Evolutionary conservation across 2,113 vertebrate genomes (phyloP).

Genomic region (Stigmatopora argus): DNA sequence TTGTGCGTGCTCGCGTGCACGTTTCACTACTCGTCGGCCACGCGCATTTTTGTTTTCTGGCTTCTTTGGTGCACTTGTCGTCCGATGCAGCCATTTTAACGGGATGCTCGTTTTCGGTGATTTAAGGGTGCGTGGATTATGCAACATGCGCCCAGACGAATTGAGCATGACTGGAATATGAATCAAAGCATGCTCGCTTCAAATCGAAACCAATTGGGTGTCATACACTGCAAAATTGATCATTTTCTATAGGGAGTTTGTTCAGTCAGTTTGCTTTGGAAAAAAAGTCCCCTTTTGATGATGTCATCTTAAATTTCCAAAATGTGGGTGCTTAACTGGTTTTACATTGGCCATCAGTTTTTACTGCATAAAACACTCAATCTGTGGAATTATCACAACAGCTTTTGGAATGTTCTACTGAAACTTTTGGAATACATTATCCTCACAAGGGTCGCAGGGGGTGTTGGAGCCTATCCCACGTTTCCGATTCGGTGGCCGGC

Average conservation of each 20-base stretch:
- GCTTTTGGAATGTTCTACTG: no score
- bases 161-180: background rate
- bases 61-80: background rate
- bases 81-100: background rate
- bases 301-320: background rate
- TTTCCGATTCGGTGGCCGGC: no score
- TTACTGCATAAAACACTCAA: no score
- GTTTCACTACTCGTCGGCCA: slow-evolving; percentile 31
- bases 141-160: background rate
- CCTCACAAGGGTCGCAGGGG: no score
- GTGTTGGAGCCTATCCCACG: no score
- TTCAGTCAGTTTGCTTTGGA: no score
- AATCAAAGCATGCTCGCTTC: background rate
- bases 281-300: background rate
- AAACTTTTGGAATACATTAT: no score
- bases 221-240: background rate
- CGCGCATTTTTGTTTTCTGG: slow-evolving; percentile 15
- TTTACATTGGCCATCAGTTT: no score
- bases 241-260: background rate
- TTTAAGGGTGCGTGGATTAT: background rate
- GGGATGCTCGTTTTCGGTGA: background rate
- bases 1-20: background rate
- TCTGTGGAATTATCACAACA: no score
- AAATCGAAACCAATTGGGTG: background rate
- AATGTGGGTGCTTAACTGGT: background rate